Evolutionary conservation across 2,797 vertebrate genomes (phyloP).

Genomic region (Spinus pinus): DNA sequence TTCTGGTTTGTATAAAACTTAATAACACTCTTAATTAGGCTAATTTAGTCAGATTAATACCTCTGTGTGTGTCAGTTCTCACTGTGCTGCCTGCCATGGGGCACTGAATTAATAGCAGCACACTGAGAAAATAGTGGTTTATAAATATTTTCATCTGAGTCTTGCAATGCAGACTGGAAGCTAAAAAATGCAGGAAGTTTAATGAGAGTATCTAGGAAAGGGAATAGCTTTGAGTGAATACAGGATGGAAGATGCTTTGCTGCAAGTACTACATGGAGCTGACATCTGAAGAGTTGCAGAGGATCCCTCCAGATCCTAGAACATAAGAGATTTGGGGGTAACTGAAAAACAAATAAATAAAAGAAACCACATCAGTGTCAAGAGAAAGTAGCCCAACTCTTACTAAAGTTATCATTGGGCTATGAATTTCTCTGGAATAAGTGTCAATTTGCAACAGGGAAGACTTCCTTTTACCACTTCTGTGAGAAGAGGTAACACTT

Average conservation of each 20-base stretch:
- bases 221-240: not conserved
- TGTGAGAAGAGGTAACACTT: not conserved
- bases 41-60: conserved; percentile 77
- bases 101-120: conserved; percentile 59
- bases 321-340: not conserved
- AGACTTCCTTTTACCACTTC: not conserved
- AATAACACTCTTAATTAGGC: conserved; percentile 75
- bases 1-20: conserved; percentile 71
- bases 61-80: conserved; percentile 62
- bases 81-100: conserved; percentile 57
- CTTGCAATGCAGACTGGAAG: conserved; percentile 19
- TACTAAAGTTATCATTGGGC: not conserved
- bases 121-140: conserved; percentile 58
- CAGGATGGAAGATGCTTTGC: not conserved
- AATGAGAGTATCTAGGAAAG: not conserved
- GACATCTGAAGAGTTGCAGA: not conserved
- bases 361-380: not conserved
- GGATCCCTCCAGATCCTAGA: not conserved
- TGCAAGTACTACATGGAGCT: not conserved
- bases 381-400: not conserved
- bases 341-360: not conserved
- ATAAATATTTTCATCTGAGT: conserved; percentile 55
- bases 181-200: not conserved
- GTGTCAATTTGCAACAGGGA: not conserved
- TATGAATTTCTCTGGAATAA: not conserved